A percentile compares a stretch with the other conserved stretches of the same genome.
Evolutionary conservation across 2,797 vertebrate species (phyloP).

Genomic region (Peromyscus nudipes): DNA sequence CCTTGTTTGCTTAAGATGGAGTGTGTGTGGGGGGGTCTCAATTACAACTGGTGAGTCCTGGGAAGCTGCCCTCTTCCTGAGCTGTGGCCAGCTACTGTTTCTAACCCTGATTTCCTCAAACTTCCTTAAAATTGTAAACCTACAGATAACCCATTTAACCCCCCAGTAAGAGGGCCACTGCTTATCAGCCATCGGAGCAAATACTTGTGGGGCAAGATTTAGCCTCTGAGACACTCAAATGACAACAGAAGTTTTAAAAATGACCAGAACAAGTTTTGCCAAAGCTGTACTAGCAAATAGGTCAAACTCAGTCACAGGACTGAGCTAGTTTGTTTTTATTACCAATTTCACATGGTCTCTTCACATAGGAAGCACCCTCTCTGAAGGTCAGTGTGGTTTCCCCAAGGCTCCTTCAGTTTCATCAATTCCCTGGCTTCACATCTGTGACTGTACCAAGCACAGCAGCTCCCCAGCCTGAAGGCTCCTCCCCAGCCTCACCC

Average conservation of each 20-base stretch:
- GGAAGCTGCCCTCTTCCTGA: not conserved
- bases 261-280: not conserved
- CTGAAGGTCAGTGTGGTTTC: not conserved
- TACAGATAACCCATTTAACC: not conserved
- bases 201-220: not conserved
- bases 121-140: not conserved
- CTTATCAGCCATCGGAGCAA: not conserved
- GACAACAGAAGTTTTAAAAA: not conserved
- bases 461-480: too few species aligned
- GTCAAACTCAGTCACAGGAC: not conserved
- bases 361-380: not conserved
- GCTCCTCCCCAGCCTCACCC: not conserved
- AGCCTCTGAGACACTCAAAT: not conserved
- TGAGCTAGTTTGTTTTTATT: not conserved
- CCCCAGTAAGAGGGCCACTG: not conserved
- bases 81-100: not conserved
- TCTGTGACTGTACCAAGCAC: not conserved
- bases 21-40: fast-evolving
- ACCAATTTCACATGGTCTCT: not conserved
- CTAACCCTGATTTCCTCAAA: not conserved
- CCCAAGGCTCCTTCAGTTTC: not conserved
- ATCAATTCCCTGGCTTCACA: not conserved
- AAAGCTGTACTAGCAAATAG: not conserved
- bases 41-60: not conserved
- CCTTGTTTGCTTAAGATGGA: not conserved